These are phyloP conservation scores for Meta bourneti DNA, from an alignment of 2,888 invertebrate species.

Conservation along the genomic window DNA sequence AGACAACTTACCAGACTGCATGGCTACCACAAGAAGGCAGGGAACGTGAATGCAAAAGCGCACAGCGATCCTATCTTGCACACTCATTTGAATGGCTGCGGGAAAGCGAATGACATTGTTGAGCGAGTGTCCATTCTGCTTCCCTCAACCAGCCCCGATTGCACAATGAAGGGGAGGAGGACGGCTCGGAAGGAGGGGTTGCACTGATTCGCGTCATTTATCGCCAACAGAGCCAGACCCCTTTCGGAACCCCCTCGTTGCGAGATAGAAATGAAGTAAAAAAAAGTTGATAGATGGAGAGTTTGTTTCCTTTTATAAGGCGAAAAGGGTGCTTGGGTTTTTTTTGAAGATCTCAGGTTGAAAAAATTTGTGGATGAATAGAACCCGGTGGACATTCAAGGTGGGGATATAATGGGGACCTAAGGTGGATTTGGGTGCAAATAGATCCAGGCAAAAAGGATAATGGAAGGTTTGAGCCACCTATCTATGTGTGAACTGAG, in stretches of 20 bases:
- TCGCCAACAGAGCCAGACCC: conserved; percentile 57
- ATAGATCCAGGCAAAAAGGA: no score
- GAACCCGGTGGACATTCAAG: not conserved
- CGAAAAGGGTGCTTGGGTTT: no score
- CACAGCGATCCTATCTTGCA: not conserved
- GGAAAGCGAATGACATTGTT: conserved; percentile 44
- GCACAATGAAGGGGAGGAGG: conserved; percentile 36
- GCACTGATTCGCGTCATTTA: conserved; percentile 31
- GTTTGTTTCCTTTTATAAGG: no score
- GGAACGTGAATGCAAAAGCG: not conserved
- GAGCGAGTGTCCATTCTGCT: conserved; percentile 13
- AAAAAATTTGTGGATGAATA: no score
- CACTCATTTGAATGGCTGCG: not conserved
- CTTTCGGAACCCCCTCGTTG: not conserved
- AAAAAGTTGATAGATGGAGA: no score
- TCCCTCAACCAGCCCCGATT: conserved; percentile 28
- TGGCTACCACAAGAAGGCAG: not conserved
- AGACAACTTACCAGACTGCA: conserved; percentile 18
- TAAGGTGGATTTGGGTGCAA: not conserved
- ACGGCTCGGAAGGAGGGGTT: conserved; percentile 8
- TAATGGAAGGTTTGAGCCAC: no score
- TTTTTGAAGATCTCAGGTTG: no score
- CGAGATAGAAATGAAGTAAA: not conserved
- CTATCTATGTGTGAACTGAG: no score
- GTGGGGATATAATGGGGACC: not conserved